phyloP scores from a whole-genome alignment of 1,140 invertebrate species.

The Sinonovacula constricta region DNA sequence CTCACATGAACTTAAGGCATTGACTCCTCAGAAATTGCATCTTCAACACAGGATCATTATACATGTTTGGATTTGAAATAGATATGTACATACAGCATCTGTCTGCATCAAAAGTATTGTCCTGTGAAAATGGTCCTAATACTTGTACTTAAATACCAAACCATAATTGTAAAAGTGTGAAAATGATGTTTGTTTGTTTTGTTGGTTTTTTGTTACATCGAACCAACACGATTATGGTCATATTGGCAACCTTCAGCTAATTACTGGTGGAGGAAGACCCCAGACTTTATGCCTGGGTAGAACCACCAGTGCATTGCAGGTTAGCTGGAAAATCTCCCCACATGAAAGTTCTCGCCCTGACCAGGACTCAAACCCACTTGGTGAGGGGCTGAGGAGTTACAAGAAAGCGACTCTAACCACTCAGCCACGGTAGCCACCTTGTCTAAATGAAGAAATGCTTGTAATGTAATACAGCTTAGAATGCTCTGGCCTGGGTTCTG shows the following conservation, averaged over 20 bases:
- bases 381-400: neutral
- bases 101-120: too few relatives aligned
- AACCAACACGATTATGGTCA: neutral
- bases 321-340: neutral
- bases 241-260: neutral
- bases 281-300: neutral
- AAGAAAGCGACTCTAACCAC: neutral
- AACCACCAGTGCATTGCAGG: neutral
- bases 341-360: neutral
- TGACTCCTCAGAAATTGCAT: too few relatives aligned
- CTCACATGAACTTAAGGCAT: too few relatives aligned
- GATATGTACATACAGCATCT: too few relatives aligned
- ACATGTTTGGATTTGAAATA: too few relatives aligned
- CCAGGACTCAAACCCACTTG: neutral
- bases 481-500: too few relatives aligned
- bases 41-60: too few relatives aligned
- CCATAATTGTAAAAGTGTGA: too few relatives aligned
- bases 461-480: too few relatives aligned
- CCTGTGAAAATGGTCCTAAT: too few relatives aligned
- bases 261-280: neutral
- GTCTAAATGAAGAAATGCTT: too few relatives aligned
- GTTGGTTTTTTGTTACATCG: neutral
- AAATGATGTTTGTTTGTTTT: neutral
- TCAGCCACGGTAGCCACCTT: neutral
- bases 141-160: too few relatives aligned